phyloP scores from a whole-genome alignment of 2,797 vertebrate species.

The Nannoperca obscura region DNA sequence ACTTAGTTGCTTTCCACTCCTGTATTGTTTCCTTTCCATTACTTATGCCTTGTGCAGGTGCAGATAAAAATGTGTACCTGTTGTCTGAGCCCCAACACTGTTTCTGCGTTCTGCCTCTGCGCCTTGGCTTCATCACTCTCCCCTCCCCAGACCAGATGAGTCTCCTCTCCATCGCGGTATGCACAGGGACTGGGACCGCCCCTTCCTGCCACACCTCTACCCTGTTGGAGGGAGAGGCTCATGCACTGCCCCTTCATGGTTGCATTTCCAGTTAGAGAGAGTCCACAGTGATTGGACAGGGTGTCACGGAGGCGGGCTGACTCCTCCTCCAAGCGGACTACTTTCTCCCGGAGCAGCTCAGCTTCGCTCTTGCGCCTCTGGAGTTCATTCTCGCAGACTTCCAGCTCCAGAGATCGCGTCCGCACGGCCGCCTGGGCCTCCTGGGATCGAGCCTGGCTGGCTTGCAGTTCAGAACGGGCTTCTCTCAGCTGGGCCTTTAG shows the following conservation, averaged over 20 bases:
- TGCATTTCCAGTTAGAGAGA: conserved; percentile 47
- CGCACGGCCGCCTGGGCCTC: conserved; percentile 90
- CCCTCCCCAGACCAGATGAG: conserved; percentile 86
- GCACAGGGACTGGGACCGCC: conserved; percentile 78
- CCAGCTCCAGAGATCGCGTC: conserved; percentile 93
- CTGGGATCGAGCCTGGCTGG: conserved; percentile 88
- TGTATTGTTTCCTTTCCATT: background rate
- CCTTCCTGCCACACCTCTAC: conserved; percentile 60
- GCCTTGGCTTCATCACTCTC: conserved; percentile 92
- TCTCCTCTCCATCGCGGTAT: conserved; percentile 79
- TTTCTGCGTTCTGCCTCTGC: conserved; percentile 81
- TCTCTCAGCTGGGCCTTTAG: conserved; percentile 94
- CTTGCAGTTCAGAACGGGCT: conserved; percentile 90
- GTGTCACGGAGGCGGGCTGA: conserved; percentile 84
- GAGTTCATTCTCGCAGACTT: conserved; percentile 96
- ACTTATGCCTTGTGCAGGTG: background rate
- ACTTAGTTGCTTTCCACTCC: background rate
- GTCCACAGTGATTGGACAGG: conserved; percentile 58
- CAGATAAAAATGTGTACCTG: conserved; percentile 74
- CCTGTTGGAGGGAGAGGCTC: conserved; percentile 76
- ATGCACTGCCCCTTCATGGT: conserved; percentile 79
- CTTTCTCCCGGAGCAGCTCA: conserved; percentile 93
- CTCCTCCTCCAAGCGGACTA: conserved; percentile 91
- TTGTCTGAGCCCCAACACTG: conserved; percentile 86
- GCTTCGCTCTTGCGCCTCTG: conserved; percentile 95